Conservation (phyloP, 2,113 vertebrate species). For the Alethe diademata region DNA sequence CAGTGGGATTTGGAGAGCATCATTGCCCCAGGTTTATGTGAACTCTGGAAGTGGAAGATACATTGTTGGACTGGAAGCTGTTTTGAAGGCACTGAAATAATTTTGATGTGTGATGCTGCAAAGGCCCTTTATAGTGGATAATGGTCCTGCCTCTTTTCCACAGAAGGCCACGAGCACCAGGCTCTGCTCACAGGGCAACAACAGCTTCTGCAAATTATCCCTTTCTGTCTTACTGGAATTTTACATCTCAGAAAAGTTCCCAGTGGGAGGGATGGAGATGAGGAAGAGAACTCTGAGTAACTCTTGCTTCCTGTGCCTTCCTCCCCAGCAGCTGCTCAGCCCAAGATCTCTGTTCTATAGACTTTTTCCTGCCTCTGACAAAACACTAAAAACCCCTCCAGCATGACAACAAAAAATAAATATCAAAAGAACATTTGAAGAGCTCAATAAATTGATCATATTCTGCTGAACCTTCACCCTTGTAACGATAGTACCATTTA, state of each 20-base stretch:
- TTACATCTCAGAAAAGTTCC: neutral
- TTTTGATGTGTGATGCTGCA: neutral
- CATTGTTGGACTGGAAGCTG: neutral
- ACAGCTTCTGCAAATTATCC: neutral
- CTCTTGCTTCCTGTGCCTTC: neutral
- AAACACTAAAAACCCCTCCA: conserved; percentile 55
- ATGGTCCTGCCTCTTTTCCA: neutral
- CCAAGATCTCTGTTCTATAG: neutral
- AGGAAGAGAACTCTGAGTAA: neutral
- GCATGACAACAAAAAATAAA: conserved; percentile 61
- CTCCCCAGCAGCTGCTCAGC: neutral
- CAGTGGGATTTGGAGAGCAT: fast-evolving
- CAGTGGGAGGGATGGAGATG: neutral
- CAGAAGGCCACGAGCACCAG: fast-evolving
- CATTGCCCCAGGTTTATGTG: neutral
- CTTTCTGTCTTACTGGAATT: neutral
- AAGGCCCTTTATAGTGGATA: neutral
- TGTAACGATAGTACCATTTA: conserved; percentile 84
- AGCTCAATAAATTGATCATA: conserved; percentile 79
- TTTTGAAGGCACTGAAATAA: neutral
- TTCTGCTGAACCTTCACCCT: conserved; percentile 78
- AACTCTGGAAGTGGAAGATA: neutral
- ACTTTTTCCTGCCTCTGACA: conserved; percentile 44
- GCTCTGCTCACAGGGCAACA: neutral
- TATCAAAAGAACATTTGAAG: conserved; percentile 74